Evolutionary conservation across 2,797 vertebrate species (phyloP).

Genomic region (Pipistrellus pipistrellus): DNA sequence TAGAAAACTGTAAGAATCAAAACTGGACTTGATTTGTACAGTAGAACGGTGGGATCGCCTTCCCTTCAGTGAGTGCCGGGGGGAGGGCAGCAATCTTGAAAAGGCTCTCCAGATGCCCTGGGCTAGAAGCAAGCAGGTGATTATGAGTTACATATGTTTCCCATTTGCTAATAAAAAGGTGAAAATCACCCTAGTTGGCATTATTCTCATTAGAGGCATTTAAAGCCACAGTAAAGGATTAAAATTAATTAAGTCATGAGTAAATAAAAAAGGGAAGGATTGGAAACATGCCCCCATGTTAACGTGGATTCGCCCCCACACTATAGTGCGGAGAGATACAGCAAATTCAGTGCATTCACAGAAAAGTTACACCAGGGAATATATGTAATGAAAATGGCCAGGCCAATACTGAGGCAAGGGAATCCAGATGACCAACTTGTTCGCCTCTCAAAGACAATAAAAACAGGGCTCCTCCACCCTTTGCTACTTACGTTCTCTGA

Average conservation of each 20-base stretch:
- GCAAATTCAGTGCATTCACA: neutral
- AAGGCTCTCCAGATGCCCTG: neutral
- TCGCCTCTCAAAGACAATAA: neutral
- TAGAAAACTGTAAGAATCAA: conserved; percentile 34
- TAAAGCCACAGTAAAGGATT: conserved; percentile 46
- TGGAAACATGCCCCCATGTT: conserved; percentile 9
- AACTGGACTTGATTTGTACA: conserved; percentile 17
- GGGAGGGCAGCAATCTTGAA: conserved; percentile 36
- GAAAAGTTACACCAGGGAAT: neutral
- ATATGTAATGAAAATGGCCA: neutral
- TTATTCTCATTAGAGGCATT: conserved; percentile 48
- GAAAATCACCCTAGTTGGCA: conserved; percentile 26
- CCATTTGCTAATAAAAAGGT: conserved; percentile 57
- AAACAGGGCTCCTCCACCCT: neutral
- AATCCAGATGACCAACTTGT: neutral
- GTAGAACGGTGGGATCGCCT: neutral
- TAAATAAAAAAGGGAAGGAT: conserved; percentile 45
- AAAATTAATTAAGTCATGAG: conserved; percentile 56
- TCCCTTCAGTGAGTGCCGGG: neutral
- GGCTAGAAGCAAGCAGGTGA: conserved; percentile 53
- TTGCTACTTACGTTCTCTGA: neutral
- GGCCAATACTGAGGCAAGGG: neutral
- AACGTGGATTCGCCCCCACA: neutral
- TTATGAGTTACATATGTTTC: conserved; percentile 62
- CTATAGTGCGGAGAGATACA: neutral